These are phyloP conservation scores for Chlorops oryzae DNA, from an alignment of 1,140 invertebrate species.

Conservation along the genomic window DNA sequence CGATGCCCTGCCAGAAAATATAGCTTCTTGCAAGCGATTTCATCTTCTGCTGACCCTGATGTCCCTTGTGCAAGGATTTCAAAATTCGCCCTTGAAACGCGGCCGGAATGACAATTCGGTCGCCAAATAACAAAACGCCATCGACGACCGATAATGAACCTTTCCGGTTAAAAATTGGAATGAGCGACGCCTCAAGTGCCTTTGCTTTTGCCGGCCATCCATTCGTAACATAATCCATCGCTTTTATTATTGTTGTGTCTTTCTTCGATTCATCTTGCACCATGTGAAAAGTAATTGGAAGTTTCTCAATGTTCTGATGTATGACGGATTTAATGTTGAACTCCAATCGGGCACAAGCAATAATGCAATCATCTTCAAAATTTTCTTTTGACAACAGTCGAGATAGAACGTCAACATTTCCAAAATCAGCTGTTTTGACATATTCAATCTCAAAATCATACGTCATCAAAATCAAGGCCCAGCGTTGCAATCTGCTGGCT, in stretches of 20 bases:
- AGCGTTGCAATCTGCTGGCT: slow-evolving; percentile 30
- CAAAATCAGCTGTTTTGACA: slow-evolving; percentile 20
- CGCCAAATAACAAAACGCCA: not conserved
- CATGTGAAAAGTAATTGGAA: slow-evolving; percentile 6
- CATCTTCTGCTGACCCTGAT: slow-evolving; percentile 51
- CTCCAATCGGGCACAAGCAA: slow-evolving; percentile 9
- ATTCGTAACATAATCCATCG: not conserved
- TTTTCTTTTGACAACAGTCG: slow-evolving; percentile 17
- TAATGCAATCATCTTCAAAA: slow-evolving; percentile 10
- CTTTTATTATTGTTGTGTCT: slow-evolving; percentile 2
- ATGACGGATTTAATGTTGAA: slow-evolving; percentile 8
- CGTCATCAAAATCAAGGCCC: slow-evolving; percentile 23
- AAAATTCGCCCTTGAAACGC: slow-evolving; percentile 36
- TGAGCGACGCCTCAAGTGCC: not conserved
- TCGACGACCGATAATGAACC: slow-evolving; percentile 5
- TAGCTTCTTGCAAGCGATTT: slow-evolving; percentile 50
- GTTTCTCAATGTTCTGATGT: not conserved
- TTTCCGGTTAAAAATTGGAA: not conserved
- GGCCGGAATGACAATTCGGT: slow-evolving; percentile 40
- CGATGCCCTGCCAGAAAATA: slow-evolving; percentile 51
- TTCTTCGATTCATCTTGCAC: not conserved
- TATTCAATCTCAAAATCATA: slow-evolving; percentile 27
- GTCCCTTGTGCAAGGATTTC: slow-evolving; percentile 47
- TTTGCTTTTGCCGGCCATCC: slow-evolving; percentile 1
- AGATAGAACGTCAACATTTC: slow-evolving; percentile 29